Conservation (phyloP, 2,888 invertebrate genomes). For the Folsomia candida region DNA sequence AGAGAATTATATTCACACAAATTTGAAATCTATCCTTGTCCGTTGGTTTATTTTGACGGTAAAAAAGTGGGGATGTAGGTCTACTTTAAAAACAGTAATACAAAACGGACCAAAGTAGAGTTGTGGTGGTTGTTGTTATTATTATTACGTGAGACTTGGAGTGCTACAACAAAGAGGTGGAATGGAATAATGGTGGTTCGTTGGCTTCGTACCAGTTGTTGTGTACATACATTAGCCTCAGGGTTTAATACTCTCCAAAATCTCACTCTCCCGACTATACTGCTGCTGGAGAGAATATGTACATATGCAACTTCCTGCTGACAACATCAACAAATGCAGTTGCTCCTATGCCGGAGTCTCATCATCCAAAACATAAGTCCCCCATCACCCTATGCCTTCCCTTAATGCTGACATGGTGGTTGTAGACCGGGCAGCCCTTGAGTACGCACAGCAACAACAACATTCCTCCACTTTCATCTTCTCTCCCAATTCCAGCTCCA, state of each 20-base stretch:
- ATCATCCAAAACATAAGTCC: slow-evolving; percentile 15
- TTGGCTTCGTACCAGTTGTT: background rate
- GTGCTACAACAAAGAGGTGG: no score
- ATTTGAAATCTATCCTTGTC: background rate
- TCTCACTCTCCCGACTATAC: background rate
- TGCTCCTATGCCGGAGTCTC: slow-evolving; percentile 2
- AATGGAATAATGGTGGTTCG: background rate
- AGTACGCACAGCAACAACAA: background rate
- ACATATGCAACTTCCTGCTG: background rate
- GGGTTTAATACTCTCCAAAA: background rate
- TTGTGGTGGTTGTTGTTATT: background rate
- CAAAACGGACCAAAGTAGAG: background rate
- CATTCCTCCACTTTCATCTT: background rate
- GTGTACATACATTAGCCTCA: background rate
- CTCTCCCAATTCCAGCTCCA: background rate
- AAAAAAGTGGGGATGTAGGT: background rate
- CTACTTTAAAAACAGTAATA: background rate
- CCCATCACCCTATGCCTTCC: background rate
- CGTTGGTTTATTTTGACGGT: background rate
- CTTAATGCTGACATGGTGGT: background rate
- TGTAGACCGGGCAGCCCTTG: background rate
- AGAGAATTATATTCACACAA: no score
- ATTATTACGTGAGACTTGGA: background rate
- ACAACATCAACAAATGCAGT: background rate
- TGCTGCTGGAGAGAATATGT: background rate